A percentile compares a stretch with the other conserved stretches of the same genome.
These are phyloP conservation scores for Pristionchus exspectatus DNA, from an alignment of 2,888 invertebrate species.

Conservation along the genomic window DNA sequence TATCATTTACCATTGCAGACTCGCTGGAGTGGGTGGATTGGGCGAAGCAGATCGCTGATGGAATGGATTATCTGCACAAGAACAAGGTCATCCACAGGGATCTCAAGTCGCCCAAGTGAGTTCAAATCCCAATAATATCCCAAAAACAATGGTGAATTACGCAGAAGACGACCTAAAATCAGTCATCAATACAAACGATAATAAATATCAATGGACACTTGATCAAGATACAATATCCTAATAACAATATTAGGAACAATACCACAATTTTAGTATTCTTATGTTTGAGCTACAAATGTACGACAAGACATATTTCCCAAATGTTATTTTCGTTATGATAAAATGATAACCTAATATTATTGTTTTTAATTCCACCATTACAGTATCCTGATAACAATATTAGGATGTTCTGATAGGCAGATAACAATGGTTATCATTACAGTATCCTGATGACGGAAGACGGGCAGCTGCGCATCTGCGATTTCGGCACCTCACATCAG, in stretches of 20 bases:
- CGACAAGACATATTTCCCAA: too few species aligned
- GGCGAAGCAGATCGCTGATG: constrained; percentile 95
- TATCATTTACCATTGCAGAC: constrained; percentile 3
- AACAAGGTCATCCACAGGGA: constrained; percentile 98
- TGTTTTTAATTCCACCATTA: neutral
- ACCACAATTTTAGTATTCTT: too few species aligned
- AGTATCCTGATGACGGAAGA: constrained; percentile 81
- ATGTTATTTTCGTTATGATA: too few species aligned
- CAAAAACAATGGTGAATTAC: neutral
- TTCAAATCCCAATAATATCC: constrained; percentile 68
- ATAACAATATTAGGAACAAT: too few species aligned
- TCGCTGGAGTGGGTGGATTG: constrained; percentile 85
- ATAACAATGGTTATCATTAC: too few species aligned
- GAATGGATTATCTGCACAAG: constrained; percentile 95
- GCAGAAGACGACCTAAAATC: neutral
- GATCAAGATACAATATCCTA: neutral
- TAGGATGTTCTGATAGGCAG: too few species aligned
- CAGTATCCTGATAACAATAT: constrained; percentile 80
- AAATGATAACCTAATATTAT: too few species aligned
- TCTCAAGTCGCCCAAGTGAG: constrained; percentile 98
- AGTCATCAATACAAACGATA: too few species aligned
- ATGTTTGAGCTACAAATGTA: too few species aligned
- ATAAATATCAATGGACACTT: too few species aligned
- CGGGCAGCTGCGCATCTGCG: constrained; percentile 91
- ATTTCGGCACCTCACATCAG: constrained; percentile 91